A percentile compares a stretch with the other conserved stretches of the same genome.
phyloP scores from a whole-genome alignment of 2,113 vertebrate species.

The Piprites chloris region DNA sequence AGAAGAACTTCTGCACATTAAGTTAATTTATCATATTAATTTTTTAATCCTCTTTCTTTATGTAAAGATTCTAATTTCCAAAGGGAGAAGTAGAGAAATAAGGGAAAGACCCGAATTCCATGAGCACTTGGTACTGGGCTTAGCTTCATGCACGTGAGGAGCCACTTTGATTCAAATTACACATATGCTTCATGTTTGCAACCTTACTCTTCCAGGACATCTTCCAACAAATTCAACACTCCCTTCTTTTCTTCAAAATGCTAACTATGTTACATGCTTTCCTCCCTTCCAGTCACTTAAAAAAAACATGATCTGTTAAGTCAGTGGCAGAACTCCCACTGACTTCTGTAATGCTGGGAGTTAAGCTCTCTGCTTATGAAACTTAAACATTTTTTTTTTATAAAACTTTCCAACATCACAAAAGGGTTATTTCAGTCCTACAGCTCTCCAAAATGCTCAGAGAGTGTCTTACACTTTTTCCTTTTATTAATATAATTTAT shows the following conservation, averaged over 20 bases:
- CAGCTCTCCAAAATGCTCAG: not conserved
- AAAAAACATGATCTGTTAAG: not conserved
- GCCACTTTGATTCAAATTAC: not conserved
- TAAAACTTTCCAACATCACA: not conserved
- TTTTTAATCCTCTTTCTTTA: not conserved
- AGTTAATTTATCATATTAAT: not conserved
- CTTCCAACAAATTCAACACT: conserved; percentile 22
- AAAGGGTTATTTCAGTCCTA: conserved; percentile 5
- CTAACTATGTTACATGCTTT: not conserved
- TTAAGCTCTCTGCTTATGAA: conserved; percentile 7
- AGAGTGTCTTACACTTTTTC: not conserved
- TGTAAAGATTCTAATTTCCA: not conserved
- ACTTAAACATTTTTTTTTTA: not conserved
- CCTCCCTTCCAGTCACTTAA: not conserved
- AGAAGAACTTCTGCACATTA: not conserved
- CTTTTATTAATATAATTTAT: not conserved
- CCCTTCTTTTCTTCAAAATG: conserved; percentile 8
- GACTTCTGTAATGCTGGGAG: conserved; percentile 17
- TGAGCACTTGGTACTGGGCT: not conserved
- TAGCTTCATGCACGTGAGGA: not conserved
- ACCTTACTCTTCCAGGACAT: not conserved
- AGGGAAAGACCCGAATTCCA: not conserved
- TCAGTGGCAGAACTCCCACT: conserved; percentile 31
- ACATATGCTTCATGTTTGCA: conserved; percentile 7
- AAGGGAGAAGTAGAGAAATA: not conserved